phyloP scores from a whole-genome alignment of 2,888 invertebrate species.

The Clusia tigrina region DNA sequence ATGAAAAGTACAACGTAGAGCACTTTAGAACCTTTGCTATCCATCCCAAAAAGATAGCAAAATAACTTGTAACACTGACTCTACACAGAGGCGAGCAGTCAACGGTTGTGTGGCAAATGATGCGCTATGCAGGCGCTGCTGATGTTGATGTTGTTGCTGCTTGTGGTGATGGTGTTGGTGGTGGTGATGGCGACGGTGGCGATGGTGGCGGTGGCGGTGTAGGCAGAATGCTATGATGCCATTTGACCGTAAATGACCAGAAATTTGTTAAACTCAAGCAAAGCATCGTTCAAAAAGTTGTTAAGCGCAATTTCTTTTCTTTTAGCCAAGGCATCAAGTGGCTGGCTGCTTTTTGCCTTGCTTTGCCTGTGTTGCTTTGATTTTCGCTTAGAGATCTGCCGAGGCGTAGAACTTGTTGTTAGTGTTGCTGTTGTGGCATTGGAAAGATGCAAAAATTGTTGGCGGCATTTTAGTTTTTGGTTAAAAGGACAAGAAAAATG shows the following conservation, averaged over 20 bases:
- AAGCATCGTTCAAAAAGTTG: constrained; percentile 28
- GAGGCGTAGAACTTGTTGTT: neutral
- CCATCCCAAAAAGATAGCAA: constrained; percentile 23
- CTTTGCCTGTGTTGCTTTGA: neutral
- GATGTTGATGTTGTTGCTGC: too few relatives aligned
- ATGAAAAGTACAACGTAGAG: constrained; percentile 37
- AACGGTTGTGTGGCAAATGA: neutral
- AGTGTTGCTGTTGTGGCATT: constrained; percentile 14
- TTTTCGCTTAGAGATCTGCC: constrained; percentile 8
- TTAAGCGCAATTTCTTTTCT: constrained; percentile 19
- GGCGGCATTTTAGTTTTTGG: constrained; percentile 18
- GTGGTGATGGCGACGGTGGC: neutral
- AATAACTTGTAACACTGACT: constrained; percentile 31
- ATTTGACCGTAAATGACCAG: constrained; percentile 59
- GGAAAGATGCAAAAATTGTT: constrained; percentile 21
- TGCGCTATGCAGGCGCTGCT: constrained; percentile 1
- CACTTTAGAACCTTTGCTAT: constrained; percentile 42
- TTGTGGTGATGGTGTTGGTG: constrained; percentile 29
- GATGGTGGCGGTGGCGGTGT: neutral
- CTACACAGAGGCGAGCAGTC: neutral
- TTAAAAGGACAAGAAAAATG: neutral
- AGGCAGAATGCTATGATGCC: constrained; percentile 39
- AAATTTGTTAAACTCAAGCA: constrained; percentile 52
- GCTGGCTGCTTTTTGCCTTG: neutral
- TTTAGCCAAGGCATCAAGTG: constrained; percentile 23